Evolutionary conservation across 2,113 vertebrate species (phyloP), one percentile per base, ranked within the genome.

Genomic region (Sturnira hondurensis): DNA sequence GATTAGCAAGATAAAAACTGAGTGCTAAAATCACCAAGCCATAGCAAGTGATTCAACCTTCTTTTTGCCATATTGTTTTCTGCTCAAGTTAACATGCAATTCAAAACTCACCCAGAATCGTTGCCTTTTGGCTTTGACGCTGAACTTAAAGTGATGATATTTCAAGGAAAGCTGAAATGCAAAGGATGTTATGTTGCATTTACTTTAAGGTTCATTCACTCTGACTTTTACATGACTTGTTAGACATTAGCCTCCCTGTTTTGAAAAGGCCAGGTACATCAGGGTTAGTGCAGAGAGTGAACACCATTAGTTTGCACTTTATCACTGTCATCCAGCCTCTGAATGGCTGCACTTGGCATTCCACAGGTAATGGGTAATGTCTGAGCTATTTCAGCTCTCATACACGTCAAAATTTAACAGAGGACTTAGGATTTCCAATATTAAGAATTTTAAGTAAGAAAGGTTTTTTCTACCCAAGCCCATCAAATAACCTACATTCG

Each of bases 181-280:
- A 96, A 94, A 97, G 78, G 86, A 91, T 70, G 63, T 68, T 96
- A 76, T 84, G 86, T 76, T 96, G 83, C 86, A 76, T 97, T 97
- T 97, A 88, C 91, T 97, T 97, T 93, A 96, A 94, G 96, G 95
- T 94, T 97, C 97, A 96, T 83, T 97, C 97, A 89, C 78, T 94
- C 56, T 97, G 97, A 96, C 93, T 94, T 97, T 93, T 96, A 96
- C 97, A 96, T 96, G 97, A 96, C 96, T 97, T 95, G 92, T 97
- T 97, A 94, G 97, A 89, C 89, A 93, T 96, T 95, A 95, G 93
- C 94, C 83, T 97, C 56, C 86, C 68, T 97, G 97, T 94, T 96
- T 97, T 97, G 96, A 97, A 97, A 97, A 94, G 93, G 97, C 89
- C 95, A 97, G 73, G 91, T 61, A 80, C 93, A 93, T 97, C 95